phyloP scores from a whole-genome alignment of 64 coral and sea anemone species.

The Pocillopora damicornis region DNA sequence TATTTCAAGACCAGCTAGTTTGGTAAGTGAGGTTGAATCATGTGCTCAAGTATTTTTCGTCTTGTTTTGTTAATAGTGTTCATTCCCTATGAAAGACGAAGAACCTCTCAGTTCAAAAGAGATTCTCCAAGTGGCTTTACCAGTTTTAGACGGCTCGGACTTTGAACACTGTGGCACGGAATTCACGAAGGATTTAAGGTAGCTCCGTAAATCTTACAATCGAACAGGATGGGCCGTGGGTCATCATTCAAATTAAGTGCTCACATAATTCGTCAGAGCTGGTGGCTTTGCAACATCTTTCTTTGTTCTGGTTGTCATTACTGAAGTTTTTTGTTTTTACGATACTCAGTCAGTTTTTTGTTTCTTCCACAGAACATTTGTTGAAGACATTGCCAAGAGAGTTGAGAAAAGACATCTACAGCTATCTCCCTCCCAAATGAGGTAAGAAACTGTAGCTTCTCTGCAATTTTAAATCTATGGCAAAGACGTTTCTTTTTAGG shows the following conservation, averaged over 20 bases:
- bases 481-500: neutral
- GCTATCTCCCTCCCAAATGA: neutral
- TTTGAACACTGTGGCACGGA: conserved; percentile 66
- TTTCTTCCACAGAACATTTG: conserved; percentile 40
- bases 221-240: too few relatives aligned
- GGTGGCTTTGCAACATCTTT: too few relatives aligned
- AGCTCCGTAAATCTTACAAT: neutral
- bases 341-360: neutral
- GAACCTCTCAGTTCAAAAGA: conserved; percentile 43
- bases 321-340: too few relatives aligned
- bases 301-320: too few relatives aligned
- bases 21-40: too few relatives aligned
- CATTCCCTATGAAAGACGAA: conserved; percentile 54
- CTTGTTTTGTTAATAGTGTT: conserved; percentile 5
- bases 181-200: conserved; percentile 78
- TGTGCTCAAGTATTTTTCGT: neutral
- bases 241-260: too few relatives aligned
- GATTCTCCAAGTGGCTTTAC: conserved; percentile 19
- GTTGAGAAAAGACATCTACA: conserved; percentile 51
- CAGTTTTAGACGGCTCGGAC: conserved; percentile 2
- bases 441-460: neutral
- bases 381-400: conserved; percentile 58
- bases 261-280: too few relatives aligned
- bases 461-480: neutral
- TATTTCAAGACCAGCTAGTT: too few relatives aligned